Base-by-base conservation (phyloP, 2,113 vertebrate genomes). In the Megaptera novaeangliae region DNA sequence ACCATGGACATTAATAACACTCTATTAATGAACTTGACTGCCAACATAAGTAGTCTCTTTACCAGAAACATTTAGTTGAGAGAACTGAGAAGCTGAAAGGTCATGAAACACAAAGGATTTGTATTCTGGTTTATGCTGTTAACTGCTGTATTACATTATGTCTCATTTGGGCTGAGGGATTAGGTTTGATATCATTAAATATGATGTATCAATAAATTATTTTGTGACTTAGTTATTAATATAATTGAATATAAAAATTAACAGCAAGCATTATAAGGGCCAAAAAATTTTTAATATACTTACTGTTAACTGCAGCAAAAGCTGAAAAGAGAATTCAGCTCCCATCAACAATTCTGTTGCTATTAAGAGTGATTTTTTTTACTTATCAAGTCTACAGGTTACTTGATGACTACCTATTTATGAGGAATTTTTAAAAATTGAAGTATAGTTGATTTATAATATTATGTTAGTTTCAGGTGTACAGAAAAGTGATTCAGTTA, bases 151-250 rank as follows among this genome's bases (percentile, higher is more conserved):
- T 63, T 77, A 52, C 5, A 66, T 94, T 82, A 82, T 10, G 31
- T 75, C 21, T 96, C 82, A 86, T 46, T 25, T 97, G 52, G 29
- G 36, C 68, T 88, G 68, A 95, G 21, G 31, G 52, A 49, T 77
- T 90, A 86, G 8, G 21, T 93, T 90, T 93, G 39, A 86, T 74
- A 63, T 55, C 86, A 90, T 81, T 89, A 85, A 97, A 74, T 55
- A 25, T 75, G 72, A 81, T 49, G 49, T 52, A 52, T 68, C 57
- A 75, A 17, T 81, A 72, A 81, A 41, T 93, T 78, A 64, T 95
- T 81, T 93, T 91, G 52, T 87, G 39, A 86, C 41, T 87, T 82
- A 44, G 61, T 80, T 94, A 85, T 57, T 84, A 93, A 84, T 88
- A 86, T 49, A 90, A 36, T 49, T 91, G 59, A 87, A 46, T 95